Conservation (phyloP, 1,140 invertebrate species). For the Drosophila ironensis region DNA sequence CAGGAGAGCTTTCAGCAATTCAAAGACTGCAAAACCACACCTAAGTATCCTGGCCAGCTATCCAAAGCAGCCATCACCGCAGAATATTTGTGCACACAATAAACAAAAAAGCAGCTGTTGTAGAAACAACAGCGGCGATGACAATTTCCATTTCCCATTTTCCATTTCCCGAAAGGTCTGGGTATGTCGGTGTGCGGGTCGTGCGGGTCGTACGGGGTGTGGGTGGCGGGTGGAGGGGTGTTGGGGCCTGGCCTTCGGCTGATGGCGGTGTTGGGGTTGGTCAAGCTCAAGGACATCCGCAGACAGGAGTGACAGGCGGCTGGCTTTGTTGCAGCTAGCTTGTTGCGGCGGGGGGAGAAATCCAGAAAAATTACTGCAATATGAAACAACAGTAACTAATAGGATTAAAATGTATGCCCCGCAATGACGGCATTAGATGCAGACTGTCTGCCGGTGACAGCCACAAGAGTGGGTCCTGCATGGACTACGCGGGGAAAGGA, state of each 20-base stretch:
- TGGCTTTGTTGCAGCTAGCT: not conserved
- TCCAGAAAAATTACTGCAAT: conserved; percentile 51
- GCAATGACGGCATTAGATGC: conserved; percentile 5
- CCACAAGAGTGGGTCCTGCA: not conserved
- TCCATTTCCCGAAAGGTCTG: conserved; percentile 7
- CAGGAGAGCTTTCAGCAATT: conserved; percentile 30
- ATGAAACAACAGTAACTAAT: conserved; percentile 58
- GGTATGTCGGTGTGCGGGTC: not conserved
- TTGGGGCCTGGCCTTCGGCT: conserved; percentile 15
- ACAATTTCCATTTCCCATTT: conserved; percentile 34
- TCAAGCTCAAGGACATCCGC: conserved; percentile 54
- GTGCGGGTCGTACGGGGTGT: not conserved
- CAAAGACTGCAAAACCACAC: conserved; percentile 32
- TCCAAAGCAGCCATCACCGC: conserved; percentile 14
- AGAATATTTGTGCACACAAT: conserved; percentile 51
- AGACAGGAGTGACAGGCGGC: conserved; percentile 20
- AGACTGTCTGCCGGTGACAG: conserved; percentile 29
- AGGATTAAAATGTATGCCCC: conserved; percentile 55
- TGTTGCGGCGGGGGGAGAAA: conserved; percentile 13
- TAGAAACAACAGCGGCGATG: conserved; percentile 23
- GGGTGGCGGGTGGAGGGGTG: conserved; percentile 6
- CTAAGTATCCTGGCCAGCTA: conserved; percentile 29
- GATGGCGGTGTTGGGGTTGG: not conserved
- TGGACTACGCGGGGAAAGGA: too few relatives aligned
- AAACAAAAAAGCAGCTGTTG: conserved; percentile 4